phyloP scores from a whole-genome alignment of 2,113 vertebrate species.

The Cololabis saira region DNA sequence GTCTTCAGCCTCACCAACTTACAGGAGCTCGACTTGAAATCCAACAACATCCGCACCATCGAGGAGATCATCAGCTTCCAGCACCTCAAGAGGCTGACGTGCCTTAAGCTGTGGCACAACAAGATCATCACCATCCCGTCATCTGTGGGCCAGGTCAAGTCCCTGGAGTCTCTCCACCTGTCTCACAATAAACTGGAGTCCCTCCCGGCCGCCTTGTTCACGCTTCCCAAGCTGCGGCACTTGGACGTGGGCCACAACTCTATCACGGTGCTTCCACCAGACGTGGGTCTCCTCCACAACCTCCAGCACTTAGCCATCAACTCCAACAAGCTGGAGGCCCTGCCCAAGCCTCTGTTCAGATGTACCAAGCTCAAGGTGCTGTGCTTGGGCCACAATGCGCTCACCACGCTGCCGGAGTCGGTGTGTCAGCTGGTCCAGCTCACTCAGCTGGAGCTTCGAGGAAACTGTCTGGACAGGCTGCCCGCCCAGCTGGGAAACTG shows the following conservation, averaged over 20 bases:
- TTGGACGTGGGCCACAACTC: slow-evolving; percentile 93
- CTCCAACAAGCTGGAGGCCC: slow-evolving; percentile 90
- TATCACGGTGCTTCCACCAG: slow-evolving; percentile 86
- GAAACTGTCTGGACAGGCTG: slow-evolving; percentile 93
- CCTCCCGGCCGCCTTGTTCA: slow-evolving; percentile 90
- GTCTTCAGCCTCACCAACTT: slow-evolving; percentile 96
- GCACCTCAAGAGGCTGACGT: slow-evolving; percentile 94
- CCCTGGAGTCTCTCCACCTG: slow-evolving; percentile 92
- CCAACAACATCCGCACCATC: slow-evolving; percentile 94
- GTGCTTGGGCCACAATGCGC: slow-evolving; percentile 90
- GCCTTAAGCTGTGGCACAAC: slow-evolving; percentile 98
- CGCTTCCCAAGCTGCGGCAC: slow-evolving; percentile 91
- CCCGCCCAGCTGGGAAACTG: slow-evolving; percentile 89
- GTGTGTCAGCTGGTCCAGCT: slow-evolving; percentile 90
- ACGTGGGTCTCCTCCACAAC: slow-evolving; percentile 90
- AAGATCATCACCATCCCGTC: slow-evolving; percentile 93
- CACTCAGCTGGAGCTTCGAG: slow-evolving; percentile 92
- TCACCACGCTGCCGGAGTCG: slow-evolving; percentile 88
- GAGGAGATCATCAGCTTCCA: slow-evolving; percentile 98
- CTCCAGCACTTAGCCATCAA: slow-evolving; percentile 94
- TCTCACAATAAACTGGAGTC: slow-evolving; percentile 96
- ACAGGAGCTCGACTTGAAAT: slow-evolving; percentile 95
- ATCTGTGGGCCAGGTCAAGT: slow-evolving; percentile 91
- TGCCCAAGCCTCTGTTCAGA: slow-evolving; percentile 93
- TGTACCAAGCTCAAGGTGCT: slow-evolving; percentile 94